These are phyloP conservation scores for Eulemur coronatus DNA, from an alignment of 2,797 vertebrate species.

Conservation along the genomic window DNA sequence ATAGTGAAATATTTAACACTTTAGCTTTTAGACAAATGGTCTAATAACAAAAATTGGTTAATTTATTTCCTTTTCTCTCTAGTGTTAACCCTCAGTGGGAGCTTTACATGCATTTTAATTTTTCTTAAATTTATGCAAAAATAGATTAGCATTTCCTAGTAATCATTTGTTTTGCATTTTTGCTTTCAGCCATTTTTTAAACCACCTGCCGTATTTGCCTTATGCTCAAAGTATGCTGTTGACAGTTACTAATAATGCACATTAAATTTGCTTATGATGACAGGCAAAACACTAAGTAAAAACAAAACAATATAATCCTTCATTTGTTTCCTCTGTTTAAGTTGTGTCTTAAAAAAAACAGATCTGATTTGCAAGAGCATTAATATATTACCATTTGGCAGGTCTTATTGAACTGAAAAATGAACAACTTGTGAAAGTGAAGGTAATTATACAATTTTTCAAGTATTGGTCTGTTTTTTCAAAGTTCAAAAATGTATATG, in stretches of 20 bases:
- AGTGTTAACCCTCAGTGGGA: constrained; percentile 79
- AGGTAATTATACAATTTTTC: constrained; percentile 4
- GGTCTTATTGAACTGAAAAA: constrained; percentile 41
- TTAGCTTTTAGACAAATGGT: constrained; percentile 74
- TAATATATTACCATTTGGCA: constrained; percentile 69
- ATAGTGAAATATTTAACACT: constrained; percentile 53
- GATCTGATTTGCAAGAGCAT: constrained; percentile 57
- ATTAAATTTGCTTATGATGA: constrained; percentile 84
- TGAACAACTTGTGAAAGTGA: background rate
- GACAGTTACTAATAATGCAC: constrained; percentile 86
- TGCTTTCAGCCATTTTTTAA: constrained; percentile 80
- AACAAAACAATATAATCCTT: constrained; percentile 76
- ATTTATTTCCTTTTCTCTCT: constrained; percentile 80
- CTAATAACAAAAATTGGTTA: constrained; percentile 76
- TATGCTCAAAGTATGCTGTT: constrained; percentile 82
- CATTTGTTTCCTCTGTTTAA: constrained; percentile 72
- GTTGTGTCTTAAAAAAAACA: constrained; percentile 59
- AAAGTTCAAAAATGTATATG: background rate
- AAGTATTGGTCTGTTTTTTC: constrained; percentile 18
- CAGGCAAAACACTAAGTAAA: constrained; percentile 82
- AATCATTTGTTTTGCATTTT: constrained; percentile 83
- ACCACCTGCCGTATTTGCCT: constrained; percentile 86
- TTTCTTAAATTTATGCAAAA: constrained; percentile 84
- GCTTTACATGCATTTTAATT: constrained; percentile 79
- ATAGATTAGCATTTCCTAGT: constrained; percentile 79